Base-by-base conservation (phyloP, 2,113 vertebrate genomes). In the Speoplatyrhinus poulsoni region DNA sequence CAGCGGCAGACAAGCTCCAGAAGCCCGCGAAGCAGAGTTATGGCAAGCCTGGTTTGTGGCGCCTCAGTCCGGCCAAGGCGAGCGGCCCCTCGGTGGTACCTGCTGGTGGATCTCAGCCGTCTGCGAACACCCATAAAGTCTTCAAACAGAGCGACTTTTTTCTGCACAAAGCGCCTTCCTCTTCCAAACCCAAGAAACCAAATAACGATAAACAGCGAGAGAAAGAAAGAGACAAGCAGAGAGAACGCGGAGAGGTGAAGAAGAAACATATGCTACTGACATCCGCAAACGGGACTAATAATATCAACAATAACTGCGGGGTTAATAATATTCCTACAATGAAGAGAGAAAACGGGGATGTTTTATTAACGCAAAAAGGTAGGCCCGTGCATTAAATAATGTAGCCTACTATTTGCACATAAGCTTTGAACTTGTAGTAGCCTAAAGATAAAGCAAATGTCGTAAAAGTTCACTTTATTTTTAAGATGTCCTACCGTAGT, bases 151-250 rank as follows among this genome's bases (percentile, higher is more conserved):
- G 92, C 92, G 92, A 93, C 33, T 91, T 93, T 75, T 89, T 91
- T 77, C 87, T 92, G 69, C 78, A 83, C 62, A 88, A 86, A 66
- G 54, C 82, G 72, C 85, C 75, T 72, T 72, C 82, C 6, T 81
- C 73, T 55, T 81, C 91, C 65, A 95, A 94, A 90, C 77, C 87
- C 61, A 95, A 93, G 84, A 92, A 92, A 85, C 77, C 91, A 9
- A 79, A 60, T 52, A 94, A 94, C 86, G 95, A 97, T 6, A 95
- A 94, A 79, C 81, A 62, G 66, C 88, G 93, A 41, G 94, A 95
- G 49, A 94, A 93, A 82, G 95, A 96, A 63, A 93, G 90, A 86
- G 93, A 94, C 70, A 83, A 70, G 67, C 69, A 58, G 3, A 83
- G 69, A 79, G 82, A 67, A 74, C 68, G 77, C 62, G 85, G 73